phyloP scores from a whole-genome alignment of 2,113 vertebrate genomes.

The Peromyscus polionotus region DNA sequence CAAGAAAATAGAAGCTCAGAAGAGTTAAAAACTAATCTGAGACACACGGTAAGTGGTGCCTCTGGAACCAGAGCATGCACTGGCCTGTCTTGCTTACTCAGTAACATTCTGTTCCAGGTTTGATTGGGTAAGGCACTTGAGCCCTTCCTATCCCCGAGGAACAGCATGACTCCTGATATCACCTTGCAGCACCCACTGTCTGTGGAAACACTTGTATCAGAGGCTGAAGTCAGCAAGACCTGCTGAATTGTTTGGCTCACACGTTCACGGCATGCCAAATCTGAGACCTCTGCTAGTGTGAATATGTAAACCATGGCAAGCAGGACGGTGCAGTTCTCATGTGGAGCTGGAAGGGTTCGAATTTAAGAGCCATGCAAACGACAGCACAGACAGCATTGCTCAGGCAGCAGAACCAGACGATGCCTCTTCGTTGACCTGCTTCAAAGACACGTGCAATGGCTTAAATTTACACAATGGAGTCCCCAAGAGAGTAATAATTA shows the following conservation, averaged over 20 bases:
- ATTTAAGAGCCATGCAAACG: constrained; percentile 35
- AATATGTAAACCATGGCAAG: background rate
- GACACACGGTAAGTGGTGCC: background rate
- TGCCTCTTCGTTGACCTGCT: constrained; percentile 32
- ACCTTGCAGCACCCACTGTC: background rate
- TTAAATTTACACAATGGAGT: constrained; percentile 45
- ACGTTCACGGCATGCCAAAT: background rate
- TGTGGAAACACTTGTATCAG: background rate
- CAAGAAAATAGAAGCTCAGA: background rate
- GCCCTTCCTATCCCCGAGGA: background rate
- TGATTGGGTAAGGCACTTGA: background rate
- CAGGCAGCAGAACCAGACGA: background rate
- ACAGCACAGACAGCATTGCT: background rate
- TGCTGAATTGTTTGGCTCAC: background rate
- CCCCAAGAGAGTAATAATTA: background rate
- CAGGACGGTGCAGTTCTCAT: background rate
- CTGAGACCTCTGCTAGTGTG: background rate
- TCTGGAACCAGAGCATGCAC: accelerated
- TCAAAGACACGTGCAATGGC: constrained; percentile 8
- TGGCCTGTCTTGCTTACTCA: background rate
- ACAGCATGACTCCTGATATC: background rate
- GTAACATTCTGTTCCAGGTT: background rate
- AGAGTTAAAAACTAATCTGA: background rate
- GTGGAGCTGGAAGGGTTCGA: background rate
- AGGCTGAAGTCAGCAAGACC: background rate